Base-by-base conservation (phyloP, 2,888 invertebrate genomes). In the Pinctada fucata region DNA sequence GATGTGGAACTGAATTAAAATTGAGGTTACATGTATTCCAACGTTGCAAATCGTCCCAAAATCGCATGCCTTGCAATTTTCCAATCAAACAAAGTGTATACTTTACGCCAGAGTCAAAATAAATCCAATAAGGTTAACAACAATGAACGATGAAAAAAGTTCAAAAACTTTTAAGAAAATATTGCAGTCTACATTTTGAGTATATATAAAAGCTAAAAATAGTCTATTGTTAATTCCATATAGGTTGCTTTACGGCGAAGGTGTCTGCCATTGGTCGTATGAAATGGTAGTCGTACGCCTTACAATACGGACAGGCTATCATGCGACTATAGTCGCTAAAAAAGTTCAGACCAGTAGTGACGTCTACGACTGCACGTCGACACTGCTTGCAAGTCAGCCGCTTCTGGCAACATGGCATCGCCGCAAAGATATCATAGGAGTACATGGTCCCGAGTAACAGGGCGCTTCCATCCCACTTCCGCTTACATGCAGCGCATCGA, bases 381-480 rank as follows among this genome's bases (percentile, higher is more conserved):
- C 99, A 99, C 92, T 95, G 95, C 94, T 97, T 97, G 94, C 99
- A 99, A 96, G 97, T 95, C 75, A 98, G 95, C 88, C 98, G 95
- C 91, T 97, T 97, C 91, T 96, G 95, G 94, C 99, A 99, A 93
- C 99, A 99, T 31, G 98, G 97, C 94, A 96, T 97, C 82, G 98
- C 97, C 92, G 99, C 99, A 93, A 99, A 98, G 88, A 99, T 97
- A 93, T 99, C 99, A 92, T 98, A 99, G 81, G 97, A 97, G 94
- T 99, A 99, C 97, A 99, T 98, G 84, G 98, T 98, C 85, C 99
- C 99, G 79, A 99, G 95, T 79, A 99, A 97, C 82, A 99, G 95
- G 74, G 97, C 96, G 48, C 97, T 96, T 49, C 99, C 99, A 91
- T 97, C 87, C 92, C 92, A 92, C 6, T 81, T 85, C n/a, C 84